phyloP scores from a whole-genome alignment of 2,888 invertebrate species.

The Brachycybe producta region DNA sequence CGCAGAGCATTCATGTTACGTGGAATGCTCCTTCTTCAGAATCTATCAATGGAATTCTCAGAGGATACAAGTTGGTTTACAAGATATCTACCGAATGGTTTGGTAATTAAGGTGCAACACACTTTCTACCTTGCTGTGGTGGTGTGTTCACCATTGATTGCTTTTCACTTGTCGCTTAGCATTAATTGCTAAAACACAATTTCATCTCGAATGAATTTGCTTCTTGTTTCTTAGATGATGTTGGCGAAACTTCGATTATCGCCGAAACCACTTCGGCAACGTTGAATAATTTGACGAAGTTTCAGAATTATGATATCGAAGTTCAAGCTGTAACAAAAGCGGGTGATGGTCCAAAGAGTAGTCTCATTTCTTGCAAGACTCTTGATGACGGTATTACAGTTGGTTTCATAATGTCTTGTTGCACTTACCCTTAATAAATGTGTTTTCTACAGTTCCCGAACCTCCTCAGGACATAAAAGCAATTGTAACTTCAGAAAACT shows the following conservation, averaged over 20 bases:
- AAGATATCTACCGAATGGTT: slow-evolving; percentile 86
- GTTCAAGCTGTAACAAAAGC: slow-evolving; percentile 88
- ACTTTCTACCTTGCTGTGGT: neutral
- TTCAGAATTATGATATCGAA: slow-evolving; percentile 93
- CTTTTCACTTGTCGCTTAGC: too few species aligned
- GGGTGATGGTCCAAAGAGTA: slow-evolving; percentile 82
- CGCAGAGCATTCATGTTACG: slow-evolving; percentile 83
- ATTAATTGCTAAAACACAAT: too few species aligned
- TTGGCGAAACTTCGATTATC: slow-evolving; percentile 5
- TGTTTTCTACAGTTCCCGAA: slow-evolving; percentile 67
- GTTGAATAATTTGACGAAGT: slow-evolving; percentile 82
- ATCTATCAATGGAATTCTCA: slow-evolving; percentile 86
- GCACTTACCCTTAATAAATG: too few species aligned
- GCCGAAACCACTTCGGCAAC: slow-evolving; percentile 12
- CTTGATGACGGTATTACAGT: slow-evolving; percentile 91
- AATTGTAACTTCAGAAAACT: slow-evolving; percentile 76
- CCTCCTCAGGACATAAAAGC: slow-evolving; percentile 87
- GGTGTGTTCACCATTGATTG: too few species aligned
- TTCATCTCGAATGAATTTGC: too few species aligned
- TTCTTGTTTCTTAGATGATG: slow-evolving; percentile 15
- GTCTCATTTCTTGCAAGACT: slow-evolving; percentile 81
- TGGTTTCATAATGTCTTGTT: too few species aligned
- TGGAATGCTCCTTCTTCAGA: slow-evolving; percentile 88
- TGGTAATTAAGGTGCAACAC: slow-evolving; percentile 47
- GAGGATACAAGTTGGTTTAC: slow-evolving; percentile 88